These are phyloP conservation scores for Cherax destructor DNA, from an alignment of 1,140 invertebrate genomes.

Conservation along the genomic window DNA sequence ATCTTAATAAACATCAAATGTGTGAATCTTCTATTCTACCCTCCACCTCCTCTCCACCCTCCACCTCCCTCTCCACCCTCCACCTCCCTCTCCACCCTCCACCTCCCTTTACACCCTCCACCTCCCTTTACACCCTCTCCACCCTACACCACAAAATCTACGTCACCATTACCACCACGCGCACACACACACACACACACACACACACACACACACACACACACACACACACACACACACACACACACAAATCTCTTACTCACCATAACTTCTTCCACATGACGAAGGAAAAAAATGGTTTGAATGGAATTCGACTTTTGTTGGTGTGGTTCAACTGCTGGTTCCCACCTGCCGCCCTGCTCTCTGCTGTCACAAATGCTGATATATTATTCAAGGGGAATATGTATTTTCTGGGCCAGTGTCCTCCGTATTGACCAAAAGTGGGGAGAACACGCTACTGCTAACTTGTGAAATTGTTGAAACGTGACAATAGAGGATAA, in stretches of 20 bases:
- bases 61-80: background rate
- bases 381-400: background rate
- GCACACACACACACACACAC: no score
- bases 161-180: background rate
- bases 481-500: background rate
- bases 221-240: no score
- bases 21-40: background rate
- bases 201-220: no score
- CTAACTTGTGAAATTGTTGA: background rate
- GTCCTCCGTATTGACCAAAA: background rate
- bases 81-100: background rate
- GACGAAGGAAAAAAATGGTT: background rate
- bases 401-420: background rate
- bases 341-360: background rate
- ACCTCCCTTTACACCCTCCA: background rate
- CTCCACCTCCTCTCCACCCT: background rate
- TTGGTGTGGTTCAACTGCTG: background rate
- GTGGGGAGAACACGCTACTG: background rate
- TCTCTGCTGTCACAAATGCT: background rate
- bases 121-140: background rate
- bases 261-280: background rate
- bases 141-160: background rate
- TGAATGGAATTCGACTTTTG: background rate
- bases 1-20: background rate
- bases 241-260: background rate